Base-by-base conservation (phyloP, 2,888 invertebrate genomes). In the Phyllotreta striolata region DNA sequence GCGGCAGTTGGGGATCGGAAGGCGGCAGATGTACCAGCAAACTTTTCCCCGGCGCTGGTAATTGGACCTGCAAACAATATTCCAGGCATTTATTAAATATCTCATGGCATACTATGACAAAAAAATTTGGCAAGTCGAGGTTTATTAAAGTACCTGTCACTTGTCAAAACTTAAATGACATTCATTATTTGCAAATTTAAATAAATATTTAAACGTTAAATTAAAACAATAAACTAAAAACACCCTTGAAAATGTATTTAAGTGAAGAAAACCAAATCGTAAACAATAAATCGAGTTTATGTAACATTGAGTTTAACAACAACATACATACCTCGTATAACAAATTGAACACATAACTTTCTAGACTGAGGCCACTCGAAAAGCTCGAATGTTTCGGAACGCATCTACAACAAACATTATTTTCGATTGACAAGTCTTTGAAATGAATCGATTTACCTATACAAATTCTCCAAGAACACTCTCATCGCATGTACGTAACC, bases 321-420 rank as follows among this genome's bases (percentile, higher is more conserved):
- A 24, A 24, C 24, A 24, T 44, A 69, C 70, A 72, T 69, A 98
- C 93, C 84, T 98, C 96, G 83, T 96, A 95, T 55, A 98, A 85
- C 70, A 98, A 86, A 84, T 97, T 97, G 83, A 95, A 97, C 7
- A 98, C 93, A 83, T 95, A 96, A 65, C 95, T 93, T 83, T 98
- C 98, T 62, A 97, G 85, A 73, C 95, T 92, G 34, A 92, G 85
- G 49, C 91, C 72, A 67, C 66, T 73, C 14, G 72, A 87, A 55
- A 90, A 88, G 8, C 89, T 89, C 8, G 91, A 89, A 78, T 90
- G 89, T 76, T 91, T 87, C 71, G 91, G 91, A 81, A 91, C 87
- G 84, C 91, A 91, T 82, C 91, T 91, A 72, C 62, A 81, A 81
- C 79, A 40, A 67, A 43, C 55, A 35, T 34, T 56, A 43, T 38